Percentiles rank a stretch among this genome's conserved stretches.
Conservation (phyloP, 2,113 vertebrate species). For the Lepidothrix coronata region DNA sequence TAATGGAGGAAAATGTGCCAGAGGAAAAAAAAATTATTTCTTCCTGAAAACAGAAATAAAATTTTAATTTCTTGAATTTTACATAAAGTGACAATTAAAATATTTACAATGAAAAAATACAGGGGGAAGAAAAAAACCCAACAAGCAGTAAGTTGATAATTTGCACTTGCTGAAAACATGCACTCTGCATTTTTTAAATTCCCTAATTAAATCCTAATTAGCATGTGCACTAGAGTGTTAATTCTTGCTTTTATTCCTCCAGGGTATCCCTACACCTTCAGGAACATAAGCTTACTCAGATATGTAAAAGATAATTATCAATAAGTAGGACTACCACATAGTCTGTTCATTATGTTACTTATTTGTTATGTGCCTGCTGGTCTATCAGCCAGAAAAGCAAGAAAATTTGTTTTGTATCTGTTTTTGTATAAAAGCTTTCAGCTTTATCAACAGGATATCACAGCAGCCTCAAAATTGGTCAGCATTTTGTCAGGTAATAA, state of each 20-base stretch:
- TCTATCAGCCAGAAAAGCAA: not conserved
- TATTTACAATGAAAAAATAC: conserved; percentile 73
- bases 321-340: conserved; percentile 37
- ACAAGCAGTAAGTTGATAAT: conserved; percentile 70
- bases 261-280: conserved; percentile 73
- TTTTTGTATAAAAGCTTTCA: not conserved
- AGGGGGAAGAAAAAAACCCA: not conserved
- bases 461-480: not conserved
- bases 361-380: not conserved
- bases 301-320: conserved; percentile 75
- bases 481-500: not conserved
- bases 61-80: conserved; percentile 65
- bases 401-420: not conserved
- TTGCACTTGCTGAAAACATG: conserved; percentile 70
- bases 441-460: not conserved
- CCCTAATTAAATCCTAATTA: conserved; percentile 83
- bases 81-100: conserved; percentile 65
- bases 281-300: conserved; percentile 64
- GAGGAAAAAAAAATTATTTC: conserved; percentile 38
- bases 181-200: conserved; percentile 72
- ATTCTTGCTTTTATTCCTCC: conserved; percentile 74
- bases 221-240: conserved; percentile 75
- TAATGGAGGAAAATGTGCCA: conserved; percentile 5
- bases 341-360: conserved; percentile 28
- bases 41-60: conserved; percentile 55